Conservation (phyloP, 2,888 invertebrate genomes). For the Monochamus alternatus region DNA sequence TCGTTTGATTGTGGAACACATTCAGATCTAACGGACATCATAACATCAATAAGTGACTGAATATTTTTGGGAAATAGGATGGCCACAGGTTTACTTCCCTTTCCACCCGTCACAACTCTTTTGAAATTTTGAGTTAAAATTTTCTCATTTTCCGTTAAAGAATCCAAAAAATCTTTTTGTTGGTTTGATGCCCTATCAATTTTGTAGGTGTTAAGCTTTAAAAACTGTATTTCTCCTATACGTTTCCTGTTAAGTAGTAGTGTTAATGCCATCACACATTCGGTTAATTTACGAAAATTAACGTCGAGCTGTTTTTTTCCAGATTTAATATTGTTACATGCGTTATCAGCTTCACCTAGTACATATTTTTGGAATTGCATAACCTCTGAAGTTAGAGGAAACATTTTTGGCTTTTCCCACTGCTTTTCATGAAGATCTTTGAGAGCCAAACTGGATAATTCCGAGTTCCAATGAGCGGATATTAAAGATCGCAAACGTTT, state of each 20-base stretch:
- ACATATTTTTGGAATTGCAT: slow-evolving; percentile 28
- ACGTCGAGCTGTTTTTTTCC: slow-evolving; percentile 24
- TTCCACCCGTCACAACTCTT: slow-evolving; percentile 51
- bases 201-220: slow-evolving; percentile 38
- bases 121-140: slow-evolving; percentile 49
- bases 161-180: slow-evolving; percentile 24
- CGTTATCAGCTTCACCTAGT: background rate
- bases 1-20: slow-evolving; percentile 49
- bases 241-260: slow-evolving; percentile 49
- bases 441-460: background rate
- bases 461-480: background rate
- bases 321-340: background rate
- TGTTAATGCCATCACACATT: slow-evolving; percentile 41
- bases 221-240: slow-evolving; percentile 48
- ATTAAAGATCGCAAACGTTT: background rate
- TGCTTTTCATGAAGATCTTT: slow-evolving; percentile 46
- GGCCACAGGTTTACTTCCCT: slow-evolving; percentile 45
- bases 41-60: slow-evolving; percentile 40
- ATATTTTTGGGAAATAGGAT: slow-evolving; percentile 49
- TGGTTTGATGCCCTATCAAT: slow-evolving; percentile 14
- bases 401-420: slow-evolving; percentile 53
- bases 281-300: slow-evolving; percentile 45
- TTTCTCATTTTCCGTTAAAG: slow-evolving; percentile 46
- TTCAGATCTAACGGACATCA: slow-evolving; percentile 38
- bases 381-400: slow-evolving; percentile 48